A percentile compares a stretch with the other conserved stretches of the same genome.
Conservation (phyloP, 2,888 invertebrate genomes). For the Trissolcus brochymenae region DNA sequence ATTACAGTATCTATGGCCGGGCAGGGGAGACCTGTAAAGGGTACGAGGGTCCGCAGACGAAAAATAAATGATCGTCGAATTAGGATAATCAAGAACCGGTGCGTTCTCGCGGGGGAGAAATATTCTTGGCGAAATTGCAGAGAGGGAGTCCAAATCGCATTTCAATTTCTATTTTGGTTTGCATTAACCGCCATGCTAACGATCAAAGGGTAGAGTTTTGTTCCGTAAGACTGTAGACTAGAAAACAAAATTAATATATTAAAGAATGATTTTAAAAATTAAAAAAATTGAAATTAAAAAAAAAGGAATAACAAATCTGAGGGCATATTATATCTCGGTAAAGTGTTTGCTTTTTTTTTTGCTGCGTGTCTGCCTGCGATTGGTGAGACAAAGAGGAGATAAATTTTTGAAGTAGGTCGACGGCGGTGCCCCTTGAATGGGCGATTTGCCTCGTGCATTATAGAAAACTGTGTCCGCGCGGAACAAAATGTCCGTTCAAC, state of each 20-base stretch:
- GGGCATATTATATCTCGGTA: too few relatives aligned
- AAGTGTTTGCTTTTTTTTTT: too few relatives aligned
- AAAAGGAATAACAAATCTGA: too few relatives aligned
- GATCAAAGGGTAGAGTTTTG: slow-evolving; percentile 26
- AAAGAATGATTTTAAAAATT: too few relatives aligned
- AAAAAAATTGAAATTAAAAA: too few relatives aligned
- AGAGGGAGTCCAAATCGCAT: slow-evolving; percentile 73
- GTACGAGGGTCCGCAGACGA: slow-evolving; percentile 65
- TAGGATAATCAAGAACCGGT: slow-evolving; percentile 75
- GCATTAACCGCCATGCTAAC: slow-evolving; percentile 61
- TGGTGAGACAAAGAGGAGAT: slow-evolving; percentile 42
- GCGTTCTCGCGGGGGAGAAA: slow-evolving; percentile 71
- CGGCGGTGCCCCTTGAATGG: slow-evolving; percentile 36
- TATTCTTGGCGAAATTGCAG: slow-evolving; percentile 64
- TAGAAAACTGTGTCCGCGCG: slow-evolving; percentile 64
- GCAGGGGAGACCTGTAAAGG: slow-evolving; percentile 59
- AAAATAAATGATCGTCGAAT: slow-evolving; percentile 76
- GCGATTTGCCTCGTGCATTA: slow-evolving; percentile 68
- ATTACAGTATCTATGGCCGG: slow-evolving; percentile 11
- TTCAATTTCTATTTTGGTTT: slow-evolving; percentile 74
- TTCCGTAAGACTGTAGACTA: too few relatives aligned
- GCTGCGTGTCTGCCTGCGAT: neutral
- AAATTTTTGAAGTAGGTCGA: slow-evolving; percentile 49
- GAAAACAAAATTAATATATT: too few relatives aligned
- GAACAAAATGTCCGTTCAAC: slow-evolving; percentile 27